These are phyloP conservation scores for Dendrocincla tyrannina DNA, from an alignment of 2,797 vertebrate genomes.

Conservation along the genomic window DNA sequence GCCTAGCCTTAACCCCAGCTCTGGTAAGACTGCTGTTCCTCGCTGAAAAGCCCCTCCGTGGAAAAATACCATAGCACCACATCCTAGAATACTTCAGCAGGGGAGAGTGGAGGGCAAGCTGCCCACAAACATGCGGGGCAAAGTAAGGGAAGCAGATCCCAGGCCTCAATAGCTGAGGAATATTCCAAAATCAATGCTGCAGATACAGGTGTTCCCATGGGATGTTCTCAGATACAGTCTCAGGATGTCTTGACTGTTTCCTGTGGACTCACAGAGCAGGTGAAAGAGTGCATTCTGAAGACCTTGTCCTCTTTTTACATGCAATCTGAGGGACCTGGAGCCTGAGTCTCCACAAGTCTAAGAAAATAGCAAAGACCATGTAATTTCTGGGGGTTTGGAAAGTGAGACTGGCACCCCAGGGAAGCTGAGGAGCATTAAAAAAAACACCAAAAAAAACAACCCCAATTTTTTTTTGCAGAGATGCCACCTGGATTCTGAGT, in stretches of 20 bases:
- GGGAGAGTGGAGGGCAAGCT: not conserved
- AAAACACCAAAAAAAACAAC: not conserved
- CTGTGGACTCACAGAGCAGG: not conserved
- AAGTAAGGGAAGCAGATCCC: not conserved
- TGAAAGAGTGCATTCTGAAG: not conserved
- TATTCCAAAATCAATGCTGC: not conserved
- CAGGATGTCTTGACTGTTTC: not conserved
- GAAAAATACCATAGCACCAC: not conserved
- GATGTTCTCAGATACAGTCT: not conserved
- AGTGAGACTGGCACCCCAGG: not conserved
- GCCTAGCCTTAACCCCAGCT: not conserved
- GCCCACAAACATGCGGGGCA: not conserved
- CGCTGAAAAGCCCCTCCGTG: not conserved
- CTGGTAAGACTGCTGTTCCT: not conserved
- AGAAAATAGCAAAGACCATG: not conserved
- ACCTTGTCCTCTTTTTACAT: not conserved
- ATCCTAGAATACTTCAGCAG: not conserved
- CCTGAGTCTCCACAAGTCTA: not conserved
- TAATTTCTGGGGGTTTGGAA: not conserved
- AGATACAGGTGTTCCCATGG: not conserved
- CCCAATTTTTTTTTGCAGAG: not conserved
- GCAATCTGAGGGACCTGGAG: not conserved
- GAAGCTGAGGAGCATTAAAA: not conserved
- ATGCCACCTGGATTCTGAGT: not conserved
- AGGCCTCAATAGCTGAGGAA: not conserved